Conservation (phyloP, 1,140 invertebrate species). For the Scaptomyza pallida region DNA sequence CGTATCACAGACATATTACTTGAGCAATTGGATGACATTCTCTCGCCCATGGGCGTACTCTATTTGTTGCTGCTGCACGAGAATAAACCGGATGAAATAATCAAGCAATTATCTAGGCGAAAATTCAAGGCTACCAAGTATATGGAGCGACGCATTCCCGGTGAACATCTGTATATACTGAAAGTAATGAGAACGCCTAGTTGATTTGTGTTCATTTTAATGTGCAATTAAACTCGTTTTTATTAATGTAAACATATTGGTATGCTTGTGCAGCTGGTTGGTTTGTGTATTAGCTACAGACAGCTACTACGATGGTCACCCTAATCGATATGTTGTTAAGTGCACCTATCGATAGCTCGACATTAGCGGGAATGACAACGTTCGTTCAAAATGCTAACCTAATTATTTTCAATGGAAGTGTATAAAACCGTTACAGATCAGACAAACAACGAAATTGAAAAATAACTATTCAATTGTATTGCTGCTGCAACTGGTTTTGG, state of each 20-base stretch:
- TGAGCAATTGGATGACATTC: slow-evolving; percentile 87
- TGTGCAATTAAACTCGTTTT: slow-evolving; percentile 6
- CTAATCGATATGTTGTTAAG: too few species aligned
- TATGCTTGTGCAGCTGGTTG: background rate
- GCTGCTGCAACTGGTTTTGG: background rate
- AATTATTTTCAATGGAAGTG: slow-evolving; percentile 4
- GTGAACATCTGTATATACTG: slow-evolving; percentile 85
- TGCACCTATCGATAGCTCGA: background rate
- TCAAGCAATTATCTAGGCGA: slow-evolving; percentile 86
- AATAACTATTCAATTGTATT: slow-evolving; percentile 6
- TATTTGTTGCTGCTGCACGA: slow-evolving; percentile 94
- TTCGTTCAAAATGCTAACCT: background rate
- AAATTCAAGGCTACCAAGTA: slow-evolving; percentile 87
- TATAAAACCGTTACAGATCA: background rate
- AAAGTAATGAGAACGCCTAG: slow-evolving; percentile 77
- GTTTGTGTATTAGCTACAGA: slow-evolving; percentile 11
- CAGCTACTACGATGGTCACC: too few species aligned
- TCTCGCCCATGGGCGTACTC: slow-evolving; percentile 90
- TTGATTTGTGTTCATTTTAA: slow-evolving; percentile 47
- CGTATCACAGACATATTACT: slow-evolving; percentile 92
- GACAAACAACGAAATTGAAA: background rate
- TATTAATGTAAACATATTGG: background rate
- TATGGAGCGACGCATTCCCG: slow-evolving; percentile 87
- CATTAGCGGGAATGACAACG: background rate
- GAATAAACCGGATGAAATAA: slow-evolving; percentile 92